phyloP scores from a whole-genome alignment of 2,888 invertebrate genomes.

The Cerastis rubricosa region DNA sequence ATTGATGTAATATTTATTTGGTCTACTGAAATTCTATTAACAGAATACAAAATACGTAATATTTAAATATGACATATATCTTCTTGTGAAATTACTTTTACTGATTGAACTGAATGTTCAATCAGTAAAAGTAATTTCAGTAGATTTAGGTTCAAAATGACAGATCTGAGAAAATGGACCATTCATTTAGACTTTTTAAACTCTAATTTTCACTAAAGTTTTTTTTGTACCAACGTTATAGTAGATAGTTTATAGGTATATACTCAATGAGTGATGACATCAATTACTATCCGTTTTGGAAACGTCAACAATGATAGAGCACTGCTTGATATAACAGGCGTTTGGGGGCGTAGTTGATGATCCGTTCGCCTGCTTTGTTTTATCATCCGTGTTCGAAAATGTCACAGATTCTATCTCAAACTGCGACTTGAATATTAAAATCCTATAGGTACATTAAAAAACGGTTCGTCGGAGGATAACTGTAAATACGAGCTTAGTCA shows the following conservation, averaged over 20 bases:
- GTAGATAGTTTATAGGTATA: not conserved
- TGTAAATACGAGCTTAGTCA: constrained; percentile 82
- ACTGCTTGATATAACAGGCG: constrained; percentile 42
- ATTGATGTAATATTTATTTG: constrained; percentile 37
- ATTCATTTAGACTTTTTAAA: not conserved
- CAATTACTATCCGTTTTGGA: constrained; percentile 47
- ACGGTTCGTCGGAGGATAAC: constrained; percentile 78
- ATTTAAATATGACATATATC: not conserved
- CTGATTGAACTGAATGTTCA: not conserved
- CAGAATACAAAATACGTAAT: constrained; percentile 16
- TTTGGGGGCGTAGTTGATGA: constrained; percentile 67
- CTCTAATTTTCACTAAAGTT: not conserved
- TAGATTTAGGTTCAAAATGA: not conserved
- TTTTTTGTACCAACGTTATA: constrained; percentile 3
- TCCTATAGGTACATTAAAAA: constrained; percentile 77
- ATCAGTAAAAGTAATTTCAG: not conserved
- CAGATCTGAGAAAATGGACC: not conserved
- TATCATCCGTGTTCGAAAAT: constrained; percentile 67
- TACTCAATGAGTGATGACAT: constrained; percentile 41
- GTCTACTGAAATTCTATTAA: constrained; percentile 4
- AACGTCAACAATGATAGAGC: constrained; percentile 50
- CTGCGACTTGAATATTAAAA: constrained; percentile 80
- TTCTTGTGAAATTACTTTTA: not conserved
- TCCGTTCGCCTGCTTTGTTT: constrained; percentile 47
- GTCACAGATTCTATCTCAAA: constrained; percentile 75